These are phyloP conservation scores for Tylochromis polylepis DNA, from an alignment of 2,113 vertebrate species.

Conservation along the genomic window DNA sequence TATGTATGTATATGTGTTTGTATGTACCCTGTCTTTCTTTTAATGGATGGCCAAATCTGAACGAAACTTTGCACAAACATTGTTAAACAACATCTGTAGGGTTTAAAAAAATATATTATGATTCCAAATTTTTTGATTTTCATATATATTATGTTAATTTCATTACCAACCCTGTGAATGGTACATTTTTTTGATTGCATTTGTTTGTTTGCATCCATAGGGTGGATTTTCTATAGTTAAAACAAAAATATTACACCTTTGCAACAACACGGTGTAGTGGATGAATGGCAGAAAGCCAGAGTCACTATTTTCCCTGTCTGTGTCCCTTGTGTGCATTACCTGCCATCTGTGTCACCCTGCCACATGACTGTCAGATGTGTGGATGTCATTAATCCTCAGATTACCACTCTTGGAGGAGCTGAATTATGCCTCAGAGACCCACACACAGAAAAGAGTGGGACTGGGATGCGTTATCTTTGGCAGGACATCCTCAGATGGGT, in stretches of 20 bases:
- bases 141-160: neutral
- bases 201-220: neutral
- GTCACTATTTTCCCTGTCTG: constrained; percentile 8
- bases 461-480: constrained; percentile 5
- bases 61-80: neutral
- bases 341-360: constrained; percentile 54
- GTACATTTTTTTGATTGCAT: neutral
- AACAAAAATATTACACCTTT: constrained; percentile 17
- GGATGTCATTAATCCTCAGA: constrained; percentile 62
- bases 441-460: neutral
- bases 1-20: neutral
- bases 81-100: neutral
- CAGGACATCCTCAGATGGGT: neutral
- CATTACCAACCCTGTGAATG: neutral
- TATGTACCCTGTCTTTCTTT: neutral
- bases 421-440: constrained; percentile 15
- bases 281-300: constrained; percentile 26
- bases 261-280: constrained; percentile 14
- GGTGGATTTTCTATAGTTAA: neutral
- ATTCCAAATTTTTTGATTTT: neutral
- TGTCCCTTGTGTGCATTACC: constrained; percentile 22
- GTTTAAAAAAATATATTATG: neutral
- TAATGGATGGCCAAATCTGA: neutral
- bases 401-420: constrained; percentile 50
- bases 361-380: constrained; percentile 57